Base-by-base conservation (phyloP, 1,140 invertebrate species). In the Magallana gigas region DNA sequence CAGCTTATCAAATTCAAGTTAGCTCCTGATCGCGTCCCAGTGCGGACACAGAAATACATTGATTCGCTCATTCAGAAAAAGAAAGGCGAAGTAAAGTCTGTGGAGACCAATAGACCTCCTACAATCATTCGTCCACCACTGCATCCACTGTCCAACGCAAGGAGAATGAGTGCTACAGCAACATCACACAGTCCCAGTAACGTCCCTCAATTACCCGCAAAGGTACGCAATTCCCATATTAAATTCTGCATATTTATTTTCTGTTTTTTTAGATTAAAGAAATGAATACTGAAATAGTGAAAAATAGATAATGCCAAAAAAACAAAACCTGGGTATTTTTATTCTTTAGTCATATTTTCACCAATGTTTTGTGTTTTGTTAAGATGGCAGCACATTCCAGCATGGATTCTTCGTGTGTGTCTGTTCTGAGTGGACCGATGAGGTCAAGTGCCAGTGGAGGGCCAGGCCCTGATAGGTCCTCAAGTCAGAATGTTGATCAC, bases 51-150 rank as follows among this genome's bases (percentile, higher is more conserved):
- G 9, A 76, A 29, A 29, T 76, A 76, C 14, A 23, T 76, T 9
- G 36, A 76, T 29, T 76, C 68, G 8, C 68, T 76, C 68, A 76
- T 76, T 12, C 68, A 76, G 18, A 76, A 76, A 29, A 76, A 76
- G 2, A 29, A 76, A 29, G 23, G 8, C 3, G 29, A 29, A 76
- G 8, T 29, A 12, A 18, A 76, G 68, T 12, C 68, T 9, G 68
- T 1, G 8, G 23, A 76, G 23, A 29, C 18, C 6, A 12, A 12
- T 36, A 12, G 23, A 36, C 23, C 7, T 76, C 23, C 18, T 11
- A 18, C 1, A 76, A 11, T 11, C 11, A 29, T 11, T 76, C 1
- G 68, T 9, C 18, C 3, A 29, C 68, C 18, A 36, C 2, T 5
- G 36, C 36, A 48, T 48, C 36, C 36, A 12, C 23, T 29, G 36